These are phyloP conservation scores for Bungarus multicinctus DNA, from an alignment of 2,113 vertebrate species.

Conservation along the genomic window DNA sequence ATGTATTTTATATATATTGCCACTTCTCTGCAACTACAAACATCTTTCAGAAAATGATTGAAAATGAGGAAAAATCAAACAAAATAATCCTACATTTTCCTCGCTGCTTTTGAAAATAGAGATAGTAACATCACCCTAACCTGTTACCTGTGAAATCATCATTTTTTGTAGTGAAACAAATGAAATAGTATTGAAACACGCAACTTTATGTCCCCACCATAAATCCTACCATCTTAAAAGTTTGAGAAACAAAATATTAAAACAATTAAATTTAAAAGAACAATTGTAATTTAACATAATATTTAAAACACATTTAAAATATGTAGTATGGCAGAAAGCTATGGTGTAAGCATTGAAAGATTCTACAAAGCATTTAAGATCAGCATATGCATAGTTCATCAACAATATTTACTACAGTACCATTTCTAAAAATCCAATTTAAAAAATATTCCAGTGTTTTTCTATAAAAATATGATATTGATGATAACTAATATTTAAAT, in stretches of 20 bases:
- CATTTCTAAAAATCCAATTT: neutral
- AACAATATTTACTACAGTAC: neutral
- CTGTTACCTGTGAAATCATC: neutral
- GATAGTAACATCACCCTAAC: neutral
- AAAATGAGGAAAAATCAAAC: neutral
- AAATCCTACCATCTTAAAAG: neutral
- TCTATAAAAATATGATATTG: neutral
- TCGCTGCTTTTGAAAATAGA: neutral
- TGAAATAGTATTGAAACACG: neutral
- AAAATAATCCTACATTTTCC: neutral
- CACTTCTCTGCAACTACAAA: neutral
- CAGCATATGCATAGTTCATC: neutral
- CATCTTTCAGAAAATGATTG: neutral
- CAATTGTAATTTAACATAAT: neutral
- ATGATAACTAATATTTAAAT: slow-evolving; percentile 16
- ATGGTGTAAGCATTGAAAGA: slow-evolving; percentile 24
- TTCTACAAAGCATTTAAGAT: slow-evolving; percentile 7
- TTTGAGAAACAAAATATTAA: neutral
- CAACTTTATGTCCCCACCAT: neutral
- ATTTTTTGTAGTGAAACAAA: neutral
- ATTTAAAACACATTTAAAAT: neutral
- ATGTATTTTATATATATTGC: neutral
- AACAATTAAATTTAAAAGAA: neutral
- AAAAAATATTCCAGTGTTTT: neutral
- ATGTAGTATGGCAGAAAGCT: neutral